Evolutionary conservation across 1,140 invertebrate species (phyloP).

Genomic region (Anagrus nilaparvatae): DNA sequence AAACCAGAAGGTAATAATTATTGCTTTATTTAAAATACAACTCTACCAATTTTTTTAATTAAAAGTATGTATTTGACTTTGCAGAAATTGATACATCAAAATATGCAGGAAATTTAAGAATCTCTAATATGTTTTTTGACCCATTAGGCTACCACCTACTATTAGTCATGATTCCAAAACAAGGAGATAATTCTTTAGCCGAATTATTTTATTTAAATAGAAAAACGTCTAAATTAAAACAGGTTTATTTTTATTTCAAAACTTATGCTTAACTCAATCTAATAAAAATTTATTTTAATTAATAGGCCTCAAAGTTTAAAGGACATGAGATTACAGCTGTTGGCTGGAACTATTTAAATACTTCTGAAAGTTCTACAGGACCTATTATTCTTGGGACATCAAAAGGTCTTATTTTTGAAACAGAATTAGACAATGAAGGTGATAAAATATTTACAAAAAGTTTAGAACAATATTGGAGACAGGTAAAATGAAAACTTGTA

Average conservation of each 20-base stretch:
- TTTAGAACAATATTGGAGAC: slow-evolving; percentile 77
- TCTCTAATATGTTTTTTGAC: slow-evolving; percentile 72
- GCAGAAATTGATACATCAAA: slow-evolving; percentile 52
- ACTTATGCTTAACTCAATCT: no score
- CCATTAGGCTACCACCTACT: slow-evolving; percentile 77
- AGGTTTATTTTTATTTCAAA: no score
- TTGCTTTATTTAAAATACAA: slow-evolving; percentile 3
- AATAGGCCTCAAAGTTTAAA: slow-evolving; percentile 52
- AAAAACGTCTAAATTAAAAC: slow-evolving; percentile 55
- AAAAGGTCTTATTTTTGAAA: slow-evolving; percentile 85
- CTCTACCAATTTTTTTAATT: background rate
- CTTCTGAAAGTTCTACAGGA: slow-evolving; percentile 58
- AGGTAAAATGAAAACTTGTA: slow-evolving; percentile 47
- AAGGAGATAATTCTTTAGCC: slow-evolving; percentile 47
- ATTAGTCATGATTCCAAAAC: slow-evolving; percentile 57
- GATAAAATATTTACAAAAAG: slow-evolving; percentile 69
- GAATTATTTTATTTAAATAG: slow-evolving; percentile 73
- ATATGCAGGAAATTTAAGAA: slow-evolving; percentile 49
- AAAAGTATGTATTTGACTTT: slow-evolving; percentile 8
- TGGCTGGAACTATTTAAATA: slow-evolving; percentile 76
- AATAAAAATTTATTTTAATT: slow-evolving; percentile 11
- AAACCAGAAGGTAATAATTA: slow-evolving; percentile 58
- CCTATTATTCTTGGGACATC: slow-evolving; percentile 83
- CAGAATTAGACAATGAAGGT: slow-evolving; percentile 69
- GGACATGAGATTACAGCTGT: slow-evolving; percentile 84